Base-by-base conservation (phyloP, 1,140 invertebrate genomes). In the Diachasma alloeum region DNA sequence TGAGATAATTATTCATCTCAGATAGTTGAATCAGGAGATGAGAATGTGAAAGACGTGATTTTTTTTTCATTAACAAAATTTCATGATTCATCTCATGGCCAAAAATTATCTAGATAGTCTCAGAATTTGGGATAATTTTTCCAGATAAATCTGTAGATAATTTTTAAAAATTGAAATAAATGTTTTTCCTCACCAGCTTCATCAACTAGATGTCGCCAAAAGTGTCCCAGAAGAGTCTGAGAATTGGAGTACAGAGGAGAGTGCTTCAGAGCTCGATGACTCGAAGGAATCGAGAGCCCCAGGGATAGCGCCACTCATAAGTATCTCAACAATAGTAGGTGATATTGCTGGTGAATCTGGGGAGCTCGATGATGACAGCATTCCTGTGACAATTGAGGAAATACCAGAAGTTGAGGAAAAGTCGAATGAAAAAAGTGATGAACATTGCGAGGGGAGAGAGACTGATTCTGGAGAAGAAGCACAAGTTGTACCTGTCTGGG, bases 321-420 rank as follows among this genome's bases (percentile, higher is more conserved):
- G 93, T 86, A 93, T 94, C 36, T 94, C 92, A 86, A 93, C 93
- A 3, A 93, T 92, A 39, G 91, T 91, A 11, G 93, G 93, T 72
- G 93, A 94, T 63, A 82, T 91, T 36, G 85, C 88, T 19, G 87
- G 86, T 8, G 90, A 89, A 17, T 59, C 75, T 42, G 74, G 78
- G 26, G 89, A 89, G 19, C 67, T 74, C 59, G 75, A 81, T 0
- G 48, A 53, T 3, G 48, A 42, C 1, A 42, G 13, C 9, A 42
- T 53, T 17, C 48, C 48, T 39, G 63, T 70, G 9, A 68, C 37
- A 3, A 53, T 17, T n/a, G 72, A 79, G 0, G 71, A 73, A 26
- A 44, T 66, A 13, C 79, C 72, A 19, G 56, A 71, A 67, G 70
- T 78, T 69, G 48, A 72, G 37, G 59, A 83, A 17, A 70, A 71